Percentiles rank a stretch among this genome's conserved stretches.
These are phyloP conservation scores for Ophthalmotilapia sp. DNA, from an alignment of 2,113 vertebrate genomes.

Conservation along the genomic window DNA sequence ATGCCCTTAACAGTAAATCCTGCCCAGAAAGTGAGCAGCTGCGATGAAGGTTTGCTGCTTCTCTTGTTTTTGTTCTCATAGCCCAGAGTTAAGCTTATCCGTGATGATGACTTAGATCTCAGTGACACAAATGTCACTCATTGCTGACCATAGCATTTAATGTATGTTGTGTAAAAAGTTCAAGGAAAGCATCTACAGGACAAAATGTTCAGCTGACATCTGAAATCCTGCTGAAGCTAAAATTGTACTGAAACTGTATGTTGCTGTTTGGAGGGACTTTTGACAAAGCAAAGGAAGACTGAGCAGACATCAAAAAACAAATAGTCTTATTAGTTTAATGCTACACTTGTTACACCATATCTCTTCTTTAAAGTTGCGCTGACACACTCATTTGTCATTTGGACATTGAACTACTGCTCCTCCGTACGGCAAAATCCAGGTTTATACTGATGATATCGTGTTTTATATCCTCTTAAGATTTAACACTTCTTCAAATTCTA, in stretches of 20 bases:
- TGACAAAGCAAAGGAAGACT: not conserved
- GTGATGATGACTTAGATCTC: not conserved
- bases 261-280: not conserved
- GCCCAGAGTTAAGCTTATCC: not conserved
- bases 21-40: not conserved
- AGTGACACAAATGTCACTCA: not conserved
- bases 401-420: not conserved
- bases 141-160: not conserved
- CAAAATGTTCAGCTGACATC: not conserved
- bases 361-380: not conserved
- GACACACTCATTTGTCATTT: not conserved
- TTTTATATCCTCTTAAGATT: not conserved
- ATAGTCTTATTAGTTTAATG: not conserved
- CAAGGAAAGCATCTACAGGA: not conserved
- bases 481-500: not conserved
- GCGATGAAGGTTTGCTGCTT: fast-evolving
- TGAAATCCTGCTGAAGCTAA: not conserved
- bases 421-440: fast-evolving
- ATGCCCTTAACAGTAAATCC: not conserved
- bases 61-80: not conserved
- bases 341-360: not conserved
- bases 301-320: not conserved
- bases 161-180: not conserved
- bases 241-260: not conserved
- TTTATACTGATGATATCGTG: not conserved